Evolutionary conservation across 2,888 invertebrate species (phyloP).

Genomic region (Cryptocheilus praepositus): DNA sequence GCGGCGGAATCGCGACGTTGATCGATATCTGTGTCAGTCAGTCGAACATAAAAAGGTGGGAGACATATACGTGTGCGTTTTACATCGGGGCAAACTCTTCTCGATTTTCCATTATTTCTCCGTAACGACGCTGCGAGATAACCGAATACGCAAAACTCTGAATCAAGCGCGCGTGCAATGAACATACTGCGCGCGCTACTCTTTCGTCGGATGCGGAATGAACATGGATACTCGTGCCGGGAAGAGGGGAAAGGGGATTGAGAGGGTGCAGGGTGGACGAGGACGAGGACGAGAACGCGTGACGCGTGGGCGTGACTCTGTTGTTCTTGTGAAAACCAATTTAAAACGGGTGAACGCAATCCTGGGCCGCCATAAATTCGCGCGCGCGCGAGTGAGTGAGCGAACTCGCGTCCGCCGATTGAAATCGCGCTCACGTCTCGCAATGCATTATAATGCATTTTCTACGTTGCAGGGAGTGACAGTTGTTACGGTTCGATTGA

Average conservation of each 20-base stretch:
- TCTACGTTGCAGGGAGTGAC: conserved; percentile 54
- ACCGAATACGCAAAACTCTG: too few relatives aligned
- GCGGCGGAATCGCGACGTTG: too few relatives aligned
- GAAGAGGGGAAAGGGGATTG: not conserved
- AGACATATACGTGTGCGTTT: too few relatives aligned
- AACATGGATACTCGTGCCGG: not conserved
- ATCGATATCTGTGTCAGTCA: too few relatives aligned
- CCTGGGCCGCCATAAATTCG: conserved; percentile 55
- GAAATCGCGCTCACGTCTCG: conserved; percentile 61
- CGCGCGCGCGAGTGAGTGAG: conserved; percentile 5
- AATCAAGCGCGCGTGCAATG: too few relatives aligned
- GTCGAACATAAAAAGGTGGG: too few relatives aligned
- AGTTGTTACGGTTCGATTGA: conserved; percentile 63
- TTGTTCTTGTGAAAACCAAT: conserved; percentile 52
- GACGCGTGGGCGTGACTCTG: conserved; percentile 22
- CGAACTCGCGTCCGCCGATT: conserved; percentile 45
- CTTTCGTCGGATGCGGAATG: too few relatives aligned
- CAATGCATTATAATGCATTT: conserved; percentile 65
- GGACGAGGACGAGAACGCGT: not conserved
- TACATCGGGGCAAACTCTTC: too few relatives aligned
- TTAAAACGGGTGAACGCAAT: conserved; percentile 48
- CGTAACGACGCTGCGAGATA: too few relatives aligned
- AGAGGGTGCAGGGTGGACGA: not conserved
- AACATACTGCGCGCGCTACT: too few relatives aligned
- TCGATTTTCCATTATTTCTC: too few relatives aligned